Base-by-base conservation (phyloP, 35 echinoderm and acorn worm species). In the Nesometra sesokonis region DNA sequence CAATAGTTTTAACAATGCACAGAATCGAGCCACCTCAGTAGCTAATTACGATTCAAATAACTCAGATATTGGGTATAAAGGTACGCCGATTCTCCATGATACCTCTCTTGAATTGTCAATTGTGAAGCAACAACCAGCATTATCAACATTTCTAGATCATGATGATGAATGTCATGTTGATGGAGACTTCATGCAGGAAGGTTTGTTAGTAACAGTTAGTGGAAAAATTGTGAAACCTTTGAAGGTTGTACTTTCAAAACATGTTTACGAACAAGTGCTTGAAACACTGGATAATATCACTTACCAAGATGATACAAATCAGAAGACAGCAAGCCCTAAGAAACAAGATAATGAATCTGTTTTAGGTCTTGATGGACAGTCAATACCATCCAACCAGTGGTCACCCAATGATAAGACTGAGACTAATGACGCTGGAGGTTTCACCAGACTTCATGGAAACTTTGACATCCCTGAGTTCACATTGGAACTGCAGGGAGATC, bases 231-330 rank as follows among this genome's bases (percentile, higher is more conserved):
- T 98, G 29, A 86, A 90, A n/a, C 92, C 92, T 1, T 80, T 98
- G 32, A 92, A 93, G 35, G 92, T 98, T 13, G 78, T 92, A 46
- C 85, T 98, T 5, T 93, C 95, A 7, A 98, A 98, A 47, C 95
- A 94, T 36, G 90, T 98, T 27, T 98, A 89, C 77, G 95, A 98
- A 81, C 95, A 98, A 79, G 86, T 98, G 17, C 35, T 98, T 30
- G 86, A 98, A 46, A 98, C 95, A 11, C 36, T 98, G 32, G 95
- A 98, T 77, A 98, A 98, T 83, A 77, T 98, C 36, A 98, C 95
- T 0, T 98, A 89, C 52, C 35, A 90, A 29, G 88, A 93, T 57
- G 39, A 36, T 7, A 19, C 89, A 40, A 86, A 86, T 32, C 31
- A 67, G 52, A 67, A 27, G 1, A 19, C 8, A 67, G 52, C 11